Percentiles rank a stretch among this genome's conserved stretches.
These are phyloP conservation scores for Drosophila bocqueti DNA, from an alignment of 1,140 invertebrate species.

Conservation along the genomic window DNA sequence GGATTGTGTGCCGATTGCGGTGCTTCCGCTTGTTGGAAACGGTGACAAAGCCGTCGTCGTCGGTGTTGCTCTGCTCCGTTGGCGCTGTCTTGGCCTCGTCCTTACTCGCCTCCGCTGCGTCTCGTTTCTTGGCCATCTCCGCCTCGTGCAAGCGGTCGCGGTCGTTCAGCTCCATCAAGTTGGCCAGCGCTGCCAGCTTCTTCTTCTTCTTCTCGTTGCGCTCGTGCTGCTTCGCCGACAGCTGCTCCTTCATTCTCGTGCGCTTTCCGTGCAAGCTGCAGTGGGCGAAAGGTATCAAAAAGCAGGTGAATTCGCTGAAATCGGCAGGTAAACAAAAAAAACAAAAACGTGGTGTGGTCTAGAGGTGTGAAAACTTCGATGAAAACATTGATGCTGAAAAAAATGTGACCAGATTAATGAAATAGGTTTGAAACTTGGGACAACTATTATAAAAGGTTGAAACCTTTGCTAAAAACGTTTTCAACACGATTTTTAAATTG, in stretches of 20 bases:
- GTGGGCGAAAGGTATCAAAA: not conserved
- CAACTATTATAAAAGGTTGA: no score
- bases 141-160: conserved; percentile 85
- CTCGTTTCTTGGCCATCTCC: conserved; percentile 41
- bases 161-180: conserved; percentile 88
- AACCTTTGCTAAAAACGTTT: no score
- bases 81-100: not conserved
- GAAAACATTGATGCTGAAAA: no score
- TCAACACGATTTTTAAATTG: no score
- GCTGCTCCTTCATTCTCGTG: conserved; percentile 69
- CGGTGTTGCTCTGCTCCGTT: not conserved
- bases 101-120: conserved; percentile 18
- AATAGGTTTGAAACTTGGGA: not conserved
- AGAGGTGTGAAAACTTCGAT: not conserved
- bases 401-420: not conserved
- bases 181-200: conserved; percentile 88
- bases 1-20: conserved; percentile 57
- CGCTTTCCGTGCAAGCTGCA: conserved; percentile 60
- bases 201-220: conserved; percentile 88
- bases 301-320: not conserved
- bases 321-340: conserved; percentile 10
- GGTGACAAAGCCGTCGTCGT: conserved; percentile 60
- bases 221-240: conserved; percentile 85
- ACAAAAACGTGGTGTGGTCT: conserved; percentile 12
- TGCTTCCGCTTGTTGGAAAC: conserved; percentile 69